Evolutionary conservation across 2,797 vertebrate genomes (phyloP).

Genomic region (Malurus splendens): DNA sequence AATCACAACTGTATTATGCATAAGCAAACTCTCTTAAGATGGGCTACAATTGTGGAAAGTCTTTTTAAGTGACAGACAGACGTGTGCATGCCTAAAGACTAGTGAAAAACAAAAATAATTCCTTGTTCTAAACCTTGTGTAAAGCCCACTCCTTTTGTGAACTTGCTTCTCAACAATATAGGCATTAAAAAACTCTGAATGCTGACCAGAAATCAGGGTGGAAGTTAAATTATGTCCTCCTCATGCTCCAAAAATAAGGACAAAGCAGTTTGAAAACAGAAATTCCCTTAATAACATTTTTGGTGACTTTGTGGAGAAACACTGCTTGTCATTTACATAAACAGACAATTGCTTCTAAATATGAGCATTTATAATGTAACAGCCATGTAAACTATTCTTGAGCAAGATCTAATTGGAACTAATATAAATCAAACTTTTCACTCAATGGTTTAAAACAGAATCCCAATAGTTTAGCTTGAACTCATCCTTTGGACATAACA

Average conservation of each 20-base stretch:
- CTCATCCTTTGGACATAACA: background rate
- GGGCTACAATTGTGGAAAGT: background rate
- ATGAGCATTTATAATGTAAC: background rate
- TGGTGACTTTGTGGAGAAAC: background rate
- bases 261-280: background rate
- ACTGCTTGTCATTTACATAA: background rate
- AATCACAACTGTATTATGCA: background rate
- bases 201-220: background rate
- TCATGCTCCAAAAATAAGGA: background rate
- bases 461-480: background rate
- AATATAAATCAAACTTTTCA: background rate
- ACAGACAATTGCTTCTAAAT: background rate
- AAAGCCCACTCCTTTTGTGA: background rate
- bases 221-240: background rate
- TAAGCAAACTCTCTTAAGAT: background rate
- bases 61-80: background rate
- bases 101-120: background rate
- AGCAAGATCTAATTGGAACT: background rate
- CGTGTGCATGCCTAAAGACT: background rate
- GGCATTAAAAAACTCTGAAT: background rate
- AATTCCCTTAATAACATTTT: background rate
- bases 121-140: background rate
- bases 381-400: background rate
- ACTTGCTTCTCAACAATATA: background rate
- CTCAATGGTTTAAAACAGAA: background rate